Evolutionary conservation across 2,797 vertebrate species (phyloP), one percentile per base, ranked within the genome.

Genomic region (Lutjanus campechanus): DNA sequence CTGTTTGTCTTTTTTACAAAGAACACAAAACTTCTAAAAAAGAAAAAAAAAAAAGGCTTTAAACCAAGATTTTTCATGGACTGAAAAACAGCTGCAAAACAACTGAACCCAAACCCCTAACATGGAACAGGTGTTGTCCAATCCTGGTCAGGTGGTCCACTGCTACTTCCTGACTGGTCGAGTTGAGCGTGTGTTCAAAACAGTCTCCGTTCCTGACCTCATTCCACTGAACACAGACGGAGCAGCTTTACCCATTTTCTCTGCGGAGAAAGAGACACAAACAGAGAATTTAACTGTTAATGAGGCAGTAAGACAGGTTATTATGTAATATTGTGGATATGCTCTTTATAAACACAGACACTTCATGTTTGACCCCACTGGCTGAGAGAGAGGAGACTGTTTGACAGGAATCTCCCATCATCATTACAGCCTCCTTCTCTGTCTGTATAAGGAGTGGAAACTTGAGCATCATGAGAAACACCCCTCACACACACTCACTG

Each of bases 181-280:
- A 0, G 78, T 58, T 49, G 96, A 93, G 0, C 96, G 96, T 44
- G 96, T 94, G 90, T 95, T 97, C 65, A 99, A 95, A 72, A 89
- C 97, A 0, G 98, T 99, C 93, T 99, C 98, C 0, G 61, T 85
- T 55, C 98, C 98, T 0, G 97, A 98, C 80, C 96, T 96, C 56
- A 11, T 88, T 0, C 85, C 82, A 66, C 97, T 98, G 94, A 99
- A 99, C 83, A 99, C 79, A 0, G 98, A 99, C 0, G 97, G 98
- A 19, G 98, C 97, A 0, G 72, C 85, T 20, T 93, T 93, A 15
- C 98, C 98, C 49, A 88, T 82, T 94, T 96, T 97, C 85, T 98
- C 98, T 99, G 94, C 12, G 59, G 60, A 85, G 60, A 10, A 75
- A 62, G 16, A 79, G 43, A 79, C 68, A 67, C 54, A 43, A 69